These are phyloP conservation scores for Pygmarrhopalites habei DNA, from an alignment of 1,140 invertebrate species.

Conservation along the genomic window DNA sequence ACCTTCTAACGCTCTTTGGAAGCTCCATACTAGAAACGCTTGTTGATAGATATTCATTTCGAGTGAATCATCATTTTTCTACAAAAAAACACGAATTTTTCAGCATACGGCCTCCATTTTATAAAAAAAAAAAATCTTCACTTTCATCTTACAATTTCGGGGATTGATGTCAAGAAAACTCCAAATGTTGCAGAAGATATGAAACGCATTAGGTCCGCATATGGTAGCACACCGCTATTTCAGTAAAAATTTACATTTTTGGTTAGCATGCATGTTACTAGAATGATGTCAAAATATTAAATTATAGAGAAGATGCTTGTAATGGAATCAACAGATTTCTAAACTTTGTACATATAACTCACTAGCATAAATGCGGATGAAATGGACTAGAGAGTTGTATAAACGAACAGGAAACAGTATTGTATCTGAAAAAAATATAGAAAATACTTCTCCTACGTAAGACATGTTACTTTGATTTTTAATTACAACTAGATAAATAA, in stretches of 20 bases:
- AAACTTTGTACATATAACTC: too few species aligned
- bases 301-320: too few species aligned
- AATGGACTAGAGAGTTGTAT: slow-evolving; percentile 63
- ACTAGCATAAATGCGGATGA: slow-evolving; percentile 59
- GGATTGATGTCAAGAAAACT: slow-evolving; percentile 55
- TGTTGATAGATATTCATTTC: slow-evolving; percentile 65
- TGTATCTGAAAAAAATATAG: too few species aligned
- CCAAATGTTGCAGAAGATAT: slow-evolving; percentile 71
- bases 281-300: too few species aligned
- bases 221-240: slow-evolving; percentile 56
- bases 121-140: background rate
- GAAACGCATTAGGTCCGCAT: slow-evolving; percentile 70
- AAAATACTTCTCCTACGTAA: too few species aligned
- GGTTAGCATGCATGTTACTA: background rate
- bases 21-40: slow-evolving; percentile 67
- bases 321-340: too few species aligned
- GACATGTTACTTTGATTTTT: too few species aligned
- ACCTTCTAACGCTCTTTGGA: slow-evolving; percentile 50
- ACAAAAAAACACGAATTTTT: background rate
- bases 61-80: slow-evolving; percentile 41
- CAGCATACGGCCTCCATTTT: background rate
- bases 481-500: too few species aligned
- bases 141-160: slow-evolving; percentile 42
- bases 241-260: background rate
- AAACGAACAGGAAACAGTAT: slow-evolving; percentile 71